Percentiles rank a stretch among this genome's conserved stretches.
phyloP scores from a whole-genome alignment of 2,888 invertebrate genomes.

The Xestobium rufovillosum region DNA sequence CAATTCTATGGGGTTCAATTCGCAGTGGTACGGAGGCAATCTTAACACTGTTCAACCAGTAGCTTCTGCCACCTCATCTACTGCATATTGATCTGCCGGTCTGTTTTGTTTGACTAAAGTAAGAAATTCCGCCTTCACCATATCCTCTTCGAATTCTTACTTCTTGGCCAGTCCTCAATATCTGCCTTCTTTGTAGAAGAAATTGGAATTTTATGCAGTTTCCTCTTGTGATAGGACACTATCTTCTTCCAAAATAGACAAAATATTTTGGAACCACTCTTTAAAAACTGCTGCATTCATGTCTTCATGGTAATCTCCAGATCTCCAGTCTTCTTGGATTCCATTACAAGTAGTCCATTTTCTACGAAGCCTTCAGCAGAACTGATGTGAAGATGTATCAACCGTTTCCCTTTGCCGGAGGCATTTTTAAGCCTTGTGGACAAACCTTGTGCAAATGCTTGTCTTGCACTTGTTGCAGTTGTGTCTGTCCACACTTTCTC shows the following conservation, averaged over 20 bases:
- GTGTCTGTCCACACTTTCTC: constrained; percentile 17
- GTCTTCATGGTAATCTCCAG: constrained; percentile 20
- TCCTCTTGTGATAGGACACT: constrained; percentile 19
- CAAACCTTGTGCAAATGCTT: constrained; percentile 14
- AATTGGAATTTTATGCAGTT: too few species aligned
- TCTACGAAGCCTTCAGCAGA: constrained; percentile 19
- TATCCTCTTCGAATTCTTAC: constrained; percentile 22
- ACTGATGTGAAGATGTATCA: constrained; percentile 19
- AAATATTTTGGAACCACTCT: constrained; percentile 15
- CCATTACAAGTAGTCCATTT: constrained; percentile 14
- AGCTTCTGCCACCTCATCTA: too few species aligned
- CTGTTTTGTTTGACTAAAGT: too few species aligned
- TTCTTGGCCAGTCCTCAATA: constrained; percentile 24
- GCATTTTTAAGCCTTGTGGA: constrained; percentile 14
- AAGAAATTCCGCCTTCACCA: constrained; percentile 28
- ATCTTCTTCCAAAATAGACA: constrained; percentile 16
- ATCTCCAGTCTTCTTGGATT: constrained; percentile 17
- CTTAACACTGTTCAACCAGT: too few species aligned
- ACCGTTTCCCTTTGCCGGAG: constrained; percentile 15
- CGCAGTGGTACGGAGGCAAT: too few species aligned
- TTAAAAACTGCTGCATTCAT: constrained; percentile 18
- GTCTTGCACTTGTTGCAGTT: constrained; percentile 9
- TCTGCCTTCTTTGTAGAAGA: too few species aligned
- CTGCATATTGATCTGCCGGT: too few species aligned
- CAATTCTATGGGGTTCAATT: constrained; percentile 32